Base-by-base conservation (phyloP, 2,113 vertebrate species). In the Brachyistius frenatus region DNA sequence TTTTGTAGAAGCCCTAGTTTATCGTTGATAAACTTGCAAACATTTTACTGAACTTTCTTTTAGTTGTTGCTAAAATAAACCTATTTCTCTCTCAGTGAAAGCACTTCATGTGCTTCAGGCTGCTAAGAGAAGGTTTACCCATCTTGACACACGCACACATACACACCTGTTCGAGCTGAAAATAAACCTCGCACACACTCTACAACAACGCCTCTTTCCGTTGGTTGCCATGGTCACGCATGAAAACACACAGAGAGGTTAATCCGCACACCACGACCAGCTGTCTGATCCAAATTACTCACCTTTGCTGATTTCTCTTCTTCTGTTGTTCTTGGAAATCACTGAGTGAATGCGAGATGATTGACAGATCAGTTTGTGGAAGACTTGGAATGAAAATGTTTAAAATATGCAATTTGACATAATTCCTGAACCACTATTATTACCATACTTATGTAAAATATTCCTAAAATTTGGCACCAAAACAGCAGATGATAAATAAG, bases 131-230 rank as follows among this genome's bases (percentile, higher is more conserved):
- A 69, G 16, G 30, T 11, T 65, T 64, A 61, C 41, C 30, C 55
- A 57, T 52, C 70, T 52, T 35, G 58, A 8, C 50, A 67, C 41
- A 44, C 41, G 2, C 10, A 57, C 13, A 49, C 66, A 53, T 41
- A 58, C 50, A 52, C 39, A 69, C 69, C 47, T 75, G 65, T 55
- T 30, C 71, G 3, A 64, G 54, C 69, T 81, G 56, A 73, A 79
- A 85, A 81, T 72, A 82, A 66, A 46, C 23, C 31, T 30, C 1
- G 70, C 50, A 57, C 64, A 52, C 53, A 30, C 56, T 39, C 30
- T 14, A 32, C 58, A 75, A 13, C 2, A 58, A 49, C 35, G 37
- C 61, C 5, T 9, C 72, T 36, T 16, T 37, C n/a, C 37, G n/a
- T 49, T 14, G 15, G 80, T 65, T 70, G 4, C 73, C 78, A 71